These are phyloP conservation scores for Yoshiicerus persimilis DNA, from an alignment of 1,140 invertebrate species.

Conservation along the genomic window DNA sequence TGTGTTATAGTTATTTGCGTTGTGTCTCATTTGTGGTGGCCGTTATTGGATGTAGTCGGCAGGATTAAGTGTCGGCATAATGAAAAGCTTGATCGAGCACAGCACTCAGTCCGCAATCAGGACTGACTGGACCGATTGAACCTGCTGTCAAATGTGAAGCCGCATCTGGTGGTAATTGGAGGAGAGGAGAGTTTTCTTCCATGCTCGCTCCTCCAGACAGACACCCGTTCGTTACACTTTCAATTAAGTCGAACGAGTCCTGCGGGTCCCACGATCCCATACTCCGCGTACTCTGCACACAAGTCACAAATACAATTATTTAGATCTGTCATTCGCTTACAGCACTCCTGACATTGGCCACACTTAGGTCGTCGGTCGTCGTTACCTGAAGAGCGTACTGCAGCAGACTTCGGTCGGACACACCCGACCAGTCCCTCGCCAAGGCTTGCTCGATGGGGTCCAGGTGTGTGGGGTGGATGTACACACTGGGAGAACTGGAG, in stretches of 20 bases:
- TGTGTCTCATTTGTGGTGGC: neutral
- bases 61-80: constrained; percentile 43
- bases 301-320: neutral
- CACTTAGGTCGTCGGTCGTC: neutral
- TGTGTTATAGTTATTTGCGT: neutral
- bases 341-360: neutral
- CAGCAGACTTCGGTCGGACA: constrained; percentile 46
- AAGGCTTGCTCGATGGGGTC: constrained; percentile 47
- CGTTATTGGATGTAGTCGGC: neutral
- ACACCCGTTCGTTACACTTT: constrained; percentile 48
- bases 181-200: constrained; percentile 44
- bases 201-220: constrained; percentile 32
- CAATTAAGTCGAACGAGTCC: constrained; percentile 48
- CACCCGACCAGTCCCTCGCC: constrained; percentile 45
- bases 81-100: constrained; percentile 49
- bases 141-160: constrained; percentile 40
- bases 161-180: constrained; percentile 47
- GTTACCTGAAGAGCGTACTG: constrained; percentile 48
- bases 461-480: constrained; percentile 42
- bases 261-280: constrained; percentile 48
- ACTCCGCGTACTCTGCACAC: constrained; percentile 43
- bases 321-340: neutral
- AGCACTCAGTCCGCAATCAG: constrained; percentile 48
- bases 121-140: constrained; percentile 44
- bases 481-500: constrained; percentile 18